Conservation (phyloP, 2,888 invertebrate species). For the Lasioglossum villosulum region DNA sequence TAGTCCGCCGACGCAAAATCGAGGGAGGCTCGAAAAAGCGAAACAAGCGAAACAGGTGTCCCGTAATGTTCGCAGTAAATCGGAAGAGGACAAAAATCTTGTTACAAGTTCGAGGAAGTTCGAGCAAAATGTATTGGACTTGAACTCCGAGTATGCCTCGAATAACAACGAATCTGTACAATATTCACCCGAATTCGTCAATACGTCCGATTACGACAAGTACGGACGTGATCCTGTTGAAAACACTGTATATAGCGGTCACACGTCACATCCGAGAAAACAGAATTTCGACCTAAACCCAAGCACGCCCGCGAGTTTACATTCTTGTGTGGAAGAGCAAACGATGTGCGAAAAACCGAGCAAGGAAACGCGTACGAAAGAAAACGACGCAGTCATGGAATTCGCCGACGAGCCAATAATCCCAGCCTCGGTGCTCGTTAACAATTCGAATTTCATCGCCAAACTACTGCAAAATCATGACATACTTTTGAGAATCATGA, state of each 20-base stretch:
- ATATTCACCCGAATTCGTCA: slow-evolving; percentile 54
- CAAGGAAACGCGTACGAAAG: slow-evolving; percentile 68
- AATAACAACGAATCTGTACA: slow-evolving; percentile 35
- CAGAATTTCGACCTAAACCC: slow-evolving; percentile 24
- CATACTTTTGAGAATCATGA: slow-evolving; percentile 75
- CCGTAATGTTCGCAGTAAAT: too few species aligned
- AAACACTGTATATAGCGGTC: slow-evolving; percentile 30
- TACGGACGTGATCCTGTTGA: slow-evolving; percentile 45
- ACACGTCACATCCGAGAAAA: slow-evolving; percentile 8
- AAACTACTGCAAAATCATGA: slow-evolving; percentile 78
- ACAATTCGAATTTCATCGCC: slow-evolving; percentile 75
- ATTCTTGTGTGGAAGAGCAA: slow-evolving; percentile 53
- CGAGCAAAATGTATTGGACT: slow-evolving; percentile 46
- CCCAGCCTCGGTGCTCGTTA: slow-evolving; percentile 74
- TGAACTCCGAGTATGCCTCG: slow-evolving; percentile 46
- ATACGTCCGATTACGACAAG: slow-evolving; percentile 43
- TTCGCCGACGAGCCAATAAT: slow-evolving; percentile 70
- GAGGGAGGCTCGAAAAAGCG: slow-evolving; percentile 39
- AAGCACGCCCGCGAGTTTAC: slow-evolving; percentile 14
- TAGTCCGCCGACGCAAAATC: slow-evolving; percentile 21
- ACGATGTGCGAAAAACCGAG: slow-evolving; percentile 66
- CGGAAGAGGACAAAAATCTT: slow-evolving; percentile 36
- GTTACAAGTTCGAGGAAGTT: slow-evolving; percentile 42
- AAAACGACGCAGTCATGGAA: slow-evolving; percentile 61
- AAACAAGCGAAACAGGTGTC: slow-evolving; percentile 37